Conservation (phyloP, 2,888 invertebrate species). For the Athalia circularis region DNA sequence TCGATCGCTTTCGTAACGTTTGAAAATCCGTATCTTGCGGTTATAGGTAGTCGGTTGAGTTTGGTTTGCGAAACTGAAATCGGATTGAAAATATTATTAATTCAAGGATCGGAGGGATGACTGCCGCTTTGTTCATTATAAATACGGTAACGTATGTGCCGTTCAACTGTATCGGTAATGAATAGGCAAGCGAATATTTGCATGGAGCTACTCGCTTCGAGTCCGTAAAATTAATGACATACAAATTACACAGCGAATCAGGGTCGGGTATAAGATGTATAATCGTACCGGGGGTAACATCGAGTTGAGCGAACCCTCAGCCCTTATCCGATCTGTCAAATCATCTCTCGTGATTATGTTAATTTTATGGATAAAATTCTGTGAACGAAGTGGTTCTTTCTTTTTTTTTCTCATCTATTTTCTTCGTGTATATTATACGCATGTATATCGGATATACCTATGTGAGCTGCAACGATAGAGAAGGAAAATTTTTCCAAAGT, state of each 20-base stretch:
- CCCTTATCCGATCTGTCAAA: slow-evolving; percentile 34
- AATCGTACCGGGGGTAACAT: not conserved
- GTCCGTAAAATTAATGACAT: slow-evolving; percentile 59
- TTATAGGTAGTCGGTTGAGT: too few relatives aligned
- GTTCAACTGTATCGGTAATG: not conserved
- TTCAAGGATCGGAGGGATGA: too few relatives aligned
- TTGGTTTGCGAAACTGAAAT: not conserved
- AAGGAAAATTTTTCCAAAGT: slow-evolving; percentile 4
- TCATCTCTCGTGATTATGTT: slow-evolving; percentile 34
- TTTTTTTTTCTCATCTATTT: too few relatives aligned
- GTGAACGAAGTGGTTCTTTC: not conserved
- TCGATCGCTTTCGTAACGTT: too few relatives aligned
- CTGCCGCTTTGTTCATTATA: not conserved
- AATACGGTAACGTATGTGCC: not conserved
- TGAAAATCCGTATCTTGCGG: too few relatives aligned
- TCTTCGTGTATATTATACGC: not conserved
- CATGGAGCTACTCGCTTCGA: not conserved
- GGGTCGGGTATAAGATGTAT: not conserved
- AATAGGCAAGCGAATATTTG: not conserved
- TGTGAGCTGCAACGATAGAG: not conserved
- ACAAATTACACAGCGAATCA: slow-evolving; percentile 63
- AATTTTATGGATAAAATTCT: slow-evolving; percentile 8
- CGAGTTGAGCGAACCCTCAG: not conserved
- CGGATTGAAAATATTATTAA: not conserved
- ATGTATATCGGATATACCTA: not conserved